A percentile compares a stretch with the other conserved stretches of the same genome.
Conservation (phyloP, 2,113 vertebrate genomes). For the Pseudolaguvia tuberculata region DNA sequence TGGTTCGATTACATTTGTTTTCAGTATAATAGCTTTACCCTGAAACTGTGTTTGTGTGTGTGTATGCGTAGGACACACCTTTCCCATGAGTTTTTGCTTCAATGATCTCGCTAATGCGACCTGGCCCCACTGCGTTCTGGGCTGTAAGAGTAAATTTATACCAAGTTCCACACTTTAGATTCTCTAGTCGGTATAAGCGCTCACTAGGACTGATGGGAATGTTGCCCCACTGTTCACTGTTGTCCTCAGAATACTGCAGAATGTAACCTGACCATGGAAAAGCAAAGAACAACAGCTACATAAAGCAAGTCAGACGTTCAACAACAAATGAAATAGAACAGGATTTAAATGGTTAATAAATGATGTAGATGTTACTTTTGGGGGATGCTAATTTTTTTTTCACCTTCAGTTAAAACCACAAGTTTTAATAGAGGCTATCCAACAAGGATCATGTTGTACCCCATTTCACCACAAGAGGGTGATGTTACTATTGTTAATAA, state of each 20-base stretch:
- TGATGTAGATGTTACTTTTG: too few relatives aligned
- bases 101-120: conserved; percentile 97
- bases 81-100: conserved; percentile 96
- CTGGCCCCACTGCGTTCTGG: conserved; percentile 93
- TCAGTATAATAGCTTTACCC: neutral
- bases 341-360: too few relatives aligned
- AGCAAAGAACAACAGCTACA: neutral
- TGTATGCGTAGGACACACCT: conserved; percentile 64
- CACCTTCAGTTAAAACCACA: neutral
- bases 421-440: neutral
- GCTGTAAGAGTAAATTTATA: conserved; percentile 97
- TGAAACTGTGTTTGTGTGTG: neutral
- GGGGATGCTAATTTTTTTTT: too few relatives aligned
- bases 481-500: neutral
- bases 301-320: too few relatives aligned
- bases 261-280: conserved; percentile 78
- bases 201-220: conserved; percentile 95
- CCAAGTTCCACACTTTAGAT: conserved; percentile 94
- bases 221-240: conserved; percentile 97
- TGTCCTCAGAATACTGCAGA: conserved; percentile 95
- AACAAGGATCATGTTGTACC: neutral
- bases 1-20: neutral
- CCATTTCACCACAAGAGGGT: neutral
- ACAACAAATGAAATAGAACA: too few relatives aligned
- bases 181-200: conserved; percentile 89